Base-by-base conservation (phyloP, 2,113 vertebrate genomes). In the Hippolais icterina region DNA sequence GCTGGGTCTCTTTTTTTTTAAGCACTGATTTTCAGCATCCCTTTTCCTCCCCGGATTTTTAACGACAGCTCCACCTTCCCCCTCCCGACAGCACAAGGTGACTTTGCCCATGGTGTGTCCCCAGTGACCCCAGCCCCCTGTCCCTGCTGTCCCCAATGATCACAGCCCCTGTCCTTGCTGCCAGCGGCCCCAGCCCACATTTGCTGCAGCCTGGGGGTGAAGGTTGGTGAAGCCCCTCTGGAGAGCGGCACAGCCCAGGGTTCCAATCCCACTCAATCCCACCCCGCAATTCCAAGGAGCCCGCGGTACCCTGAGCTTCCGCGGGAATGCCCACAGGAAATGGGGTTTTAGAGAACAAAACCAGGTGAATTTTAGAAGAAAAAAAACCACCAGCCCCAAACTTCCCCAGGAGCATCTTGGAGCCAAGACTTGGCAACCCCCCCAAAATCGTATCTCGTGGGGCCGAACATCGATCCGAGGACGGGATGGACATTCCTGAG, bases 51-150 rank as follows among this genome's bases (percentile, higher is more conserved):
- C 0, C 0, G 8, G 33, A 4, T 24, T 72, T 89, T 52, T 49
- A 47, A 59, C 14, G 59, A 8, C 44, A 46, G 27, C 12, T 77
- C 37, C 20, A 18, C 5, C 6, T 44, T n/a, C 18, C 5, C 52
- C 6, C 9, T n/a, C 37, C 50, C 9, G 1, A 1, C 29, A 39
- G 12, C 1, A 5, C 50, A 16, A 31, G 21, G 16, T 6, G 4
- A 11, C 64, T 77, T 64, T 19, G 0, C 25, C 27, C 5, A 2
- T 2, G 7, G 57, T 1, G 0, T 35, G 47, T 31, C 42, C 49
- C 5, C n/a, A 1, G 53, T 44, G 52, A 9, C 19, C 54, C 7
- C 19, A 46, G 41, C 13, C 5, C 5, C 27, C 31, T 12, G 22
- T 10, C 28, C 21, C 50, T 23, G 25, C 24, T 37, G 42, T 20